Base-by-base conservation (phyloP, 1,140 invertebrate genomes). In the Eurosta solidaginis region DNA sequence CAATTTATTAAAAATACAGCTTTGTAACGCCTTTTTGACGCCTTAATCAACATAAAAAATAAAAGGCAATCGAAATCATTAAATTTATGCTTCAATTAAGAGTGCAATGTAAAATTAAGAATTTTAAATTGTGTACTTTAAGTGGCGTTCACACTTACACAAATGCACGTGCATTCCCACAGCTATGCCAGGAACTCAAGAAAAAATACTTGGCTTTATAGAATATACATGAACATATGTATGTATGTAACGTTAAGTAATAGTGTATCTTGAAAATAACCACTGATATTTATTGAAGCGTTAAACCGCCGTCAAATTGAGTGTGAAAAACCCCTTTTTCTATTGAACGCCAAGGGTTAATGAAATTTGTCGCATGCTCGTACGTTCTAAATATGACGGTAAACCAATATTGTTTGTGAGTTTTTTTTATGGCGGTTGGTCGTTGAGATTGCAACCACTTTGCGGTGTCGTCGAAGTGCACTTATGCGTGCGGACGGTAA, bases 271-370 rank as follows among this genome's bases (percentile, higher is more conserved):
- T 47, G 45, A 75, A 33, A 47, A 75, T 75, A 47, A 47, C 73
- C 73, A 68, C 59, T 68, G 59, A 14, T 54, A 73, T 82, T 83
- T 82, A 82, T 81, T 83, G 78, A 82, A 81, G 85, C 84, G 83
- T 86, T 83, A 86, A 86, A 79, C 81, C 80, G 59, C 59, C 81
- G 77, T 82, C n/a, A n/a, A 85, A 86, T 86, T 86, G 85, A 84
- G 85, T 85, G 81, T 85, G 81, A 86, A 86, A 76, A 79, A 54
- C 40, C 77, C 45, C 59, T 68, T 68, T 68, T 68, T n/a, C 59
- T 68, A 40, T n/a, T 14, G 29, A 29, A 44, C 20, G 73, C 6
- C 1, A 12, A 47, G 25, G 74, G 44, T 75, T 75, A 50, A 47
- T 75, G 74, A 75, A 75, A 47, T 75, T 68, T 59, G 76, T 59